Evolutionary conservation across 2,888 invertebrate genomes (phyloP), one percentile per base, ranked within the genome.

Genomic region (Hirtodrosophila histrioides): DNA sequence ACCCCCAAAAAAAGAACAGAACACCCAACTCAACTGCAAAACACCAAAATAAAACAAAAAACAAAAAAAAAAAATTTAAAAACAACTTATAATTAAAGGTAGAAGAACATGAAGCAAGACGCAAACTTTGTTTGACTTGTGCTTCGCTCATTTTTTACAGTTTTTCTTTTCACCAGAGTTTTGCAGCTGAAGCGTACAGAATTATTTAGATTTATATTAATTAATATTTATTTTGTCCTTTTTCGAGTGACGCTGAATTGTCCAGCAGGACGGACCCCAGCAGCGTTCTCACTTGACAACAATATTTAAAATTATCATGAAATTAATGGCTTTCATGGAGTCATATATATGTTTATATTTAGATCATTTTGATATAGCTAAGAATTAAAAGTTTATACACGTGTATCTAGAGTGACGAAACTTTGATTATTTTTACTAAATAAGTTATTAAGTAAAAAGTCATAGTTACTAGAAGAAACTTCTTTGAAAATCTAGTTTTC

Each of bases 41-140:
- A 33, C 43, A 43, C 17, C 6, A 4, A 36, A 39, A 46, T 53
- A 45, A 41, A n/a, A n/a, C n/a, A n/a, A n/a, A n/a, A n/a, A n/a
- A n/a, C 6, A 4, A 36, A 39, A 46, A 49, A 45, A 41, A 51
- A n/a, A 56, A 49, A 69, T 68, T 70, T 61, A 55, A 64, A 69
- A 71, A 65, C 58, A 83, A 86, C 75, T 82, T 83, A 51, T 82
- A 82, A 82, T 83, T 75, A 84, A 85, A 82, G 84, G 82, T 82
- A 68, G 6, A 27, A 27, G 49, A 64, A 53, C 40, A 55, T 51
- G 57, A 72, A 69, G 65, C 60, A 69, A 65, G 58, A 33, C 57
- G 29, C 54, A 57, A 79, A 83, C 57, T 73, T 76, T 74, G 44
- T 48, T 39, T 58, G 60, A 76, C 77, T 81, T 86, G 70, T 43